Evolutionary conservation across 2,888 invertebrate species (phyloP).

Genomic region (Tinea semifulvella): DNA sequence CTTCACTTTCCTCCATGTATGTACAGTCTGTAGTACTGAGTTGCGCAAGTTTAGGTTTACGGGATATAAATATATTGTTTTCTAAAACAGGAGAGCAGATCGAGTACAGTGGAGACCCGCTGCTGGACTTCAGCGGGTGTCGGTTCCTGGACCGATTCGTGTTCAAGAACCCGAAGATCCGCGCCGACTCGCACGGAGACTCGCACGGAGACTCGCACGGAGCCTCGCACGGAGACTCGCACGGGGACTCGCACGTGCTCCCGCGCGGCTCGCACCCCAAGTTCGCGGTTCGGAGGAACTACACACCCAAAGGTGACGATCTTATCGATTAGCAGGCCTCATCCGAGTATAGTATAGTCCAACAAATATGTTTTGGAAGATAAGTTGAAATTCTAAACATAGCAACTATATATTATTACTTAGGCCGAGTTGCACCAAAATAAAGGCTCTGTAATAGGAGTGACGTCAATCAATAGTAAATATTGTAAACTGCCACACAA

Average conservation of each 20-base stretch:
- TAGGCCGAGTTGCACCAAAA: no score
- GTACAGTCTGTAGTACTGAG: no score
- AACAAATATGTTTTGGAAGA: no score
- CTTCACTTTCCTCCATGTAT: no score
- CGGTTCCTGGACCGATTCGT: conserved; percentile 95
- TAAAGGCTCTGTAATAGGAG: no score
- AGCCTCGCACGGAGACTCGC: conserved; percentile 24
- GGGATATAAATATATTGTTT: neutral
- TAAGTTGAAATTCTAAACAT: no score
- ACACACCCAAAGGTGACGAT: conserved; percentile 75
- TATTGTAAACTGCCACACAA: no score
- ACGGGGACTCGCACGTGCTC: conserved; percentile 52
- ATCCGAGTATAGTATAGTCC: no score
- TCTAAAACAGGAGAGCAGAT: conserved; percentile 74
- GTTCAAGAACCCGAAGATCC: conserved; percentile 90
- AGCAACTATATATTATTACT: no score
- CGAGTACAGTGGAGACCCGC: conserved; percentile 90
- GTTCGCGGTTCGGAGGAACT: conserved; percentile 72
- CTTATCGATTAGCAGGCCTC: no score
- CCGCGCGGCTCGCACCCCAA: conserved; percentile 68
- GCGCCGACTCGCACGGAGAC: conserved; percentile 27
- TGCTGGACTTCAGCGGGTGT: conserved; percentile 90
- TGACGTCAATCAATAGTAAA: no score
- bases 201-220: conserved; percentile 52
- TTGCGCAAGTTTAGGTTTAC: neutral